Base-by-base conservation (phyloP, 1,140 invertebrate species). In the Tetramorium simillimum region DNA sequence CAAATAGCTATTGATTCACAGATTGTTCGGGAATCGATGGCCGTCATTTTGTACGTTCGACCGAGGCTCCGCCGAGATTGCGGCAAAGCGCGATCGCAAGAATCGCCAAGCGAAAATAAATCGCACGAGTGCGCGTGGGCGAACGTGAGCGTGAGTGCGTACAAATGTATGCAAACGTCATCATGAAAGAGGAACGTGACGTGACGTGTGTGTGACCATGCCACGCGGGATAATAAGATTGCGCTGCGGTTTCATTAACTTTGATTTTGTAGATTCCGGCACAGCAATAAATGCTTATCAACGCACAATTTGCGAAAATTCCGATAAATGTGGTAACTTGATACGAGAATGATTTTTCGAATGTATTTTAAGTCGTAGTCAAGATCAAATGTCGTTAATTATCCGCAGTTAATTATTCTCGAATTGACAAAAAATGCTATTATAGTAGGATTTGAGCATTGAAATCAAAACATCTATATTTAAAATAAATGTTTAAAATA, bases 31-130 rank as follows among this genome's bases (percentile, higher is more conserved):
- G 58, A 51, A 72, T 85, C 40, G 58, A 10, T 14, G 51, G 16
- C 24, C 28, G n/a, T 24, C 63, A 81, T 69, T 81, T 81, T 69
- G 49, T 46, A 33, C 46, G 46, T 37, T 81, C 62, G 33, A 69
- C 37, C 63, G 24, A 51, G 77, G 14, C 63, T 81, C 77, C 37
- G 63, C 21, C 77, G 63, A 81, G 63, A 73, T 84, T 65, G 81
- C 53, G 46, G 53, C 82, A 65, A 85, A 73, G 40, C 56, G 33
- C 40, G 69, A 88, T 69, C 75, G 80, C 67, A 14, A 40, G 56
- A 80, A 78, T 62, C 76, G 77, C n/a, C 24, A 87, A 89, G 92
- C 91, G 87, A 92, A 92, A 92, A 92, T 92, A 92, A 92, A 91
- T 90, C 18, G 56, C 24, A 18, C 40, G 40, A 63, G 63, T 16